Evolutionary conservation across 1,140 invertebrate genomes (phyloP), one percentile per base, ranked within the genome.

Genomic region (Diachasmimorpha longicaudata): DNA sequence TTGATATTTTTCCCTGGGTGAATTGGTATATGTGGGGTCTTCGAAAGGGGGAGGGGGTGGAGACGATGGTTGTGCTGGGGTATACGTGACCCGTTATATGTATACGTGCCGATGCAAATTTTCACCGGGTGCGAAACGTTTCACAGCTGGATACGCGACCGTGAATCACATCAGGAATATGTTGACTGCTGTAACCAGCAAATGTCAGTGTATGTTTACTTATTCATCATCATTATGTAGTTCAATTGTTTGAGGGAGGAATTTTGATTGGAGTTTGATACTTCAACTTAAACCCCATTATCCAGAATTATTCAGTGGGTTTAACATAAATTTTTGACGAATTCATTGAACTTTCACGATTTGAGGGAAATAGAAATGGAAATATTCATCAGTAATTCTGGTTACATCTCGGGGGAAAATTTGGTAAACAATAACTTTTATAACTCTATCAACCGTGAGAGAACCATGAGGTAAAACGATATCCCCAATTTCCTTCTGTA

Each of bases 71-170:
- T 10, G 36, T 68, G 66, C 31, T n/a, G 13, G 6, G 63, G 39
- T 42, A 68, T 68, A 68, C 36, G 66, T 68, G 66, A 37, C n/a
- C 14, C 13, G 66, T 23, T 68, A 68, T 68, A 39, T 68, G 16
- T 71, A 55, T 71, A 71, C 16, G 46, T 55, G 70, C 55, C 42
- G 23, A 76, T 76, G 74, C 74, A 71, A 76, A 76, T 76, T 76
- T 66, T 66, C 52, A 36, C 23, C 52, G 58, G 52, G 58, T 76
- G 55, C 36, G 37, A 68, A 66, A 42, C 52, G 52, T 71, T 76
- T 71, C 52, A 66, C 55, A 66, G 39, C 52, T 76, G 69, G 74
- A 76, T 76, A 76, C 63, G 70, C 70, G 6, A 67, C 36, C 48
- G 55, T 48, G 74, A 66, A 58, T 31, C 52, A 76, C 68, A 48